phyloP scores from a whole-genome alignment of 92 coral and sea anemone genomes.

The Zoanthus sansibaricus region DNA sequence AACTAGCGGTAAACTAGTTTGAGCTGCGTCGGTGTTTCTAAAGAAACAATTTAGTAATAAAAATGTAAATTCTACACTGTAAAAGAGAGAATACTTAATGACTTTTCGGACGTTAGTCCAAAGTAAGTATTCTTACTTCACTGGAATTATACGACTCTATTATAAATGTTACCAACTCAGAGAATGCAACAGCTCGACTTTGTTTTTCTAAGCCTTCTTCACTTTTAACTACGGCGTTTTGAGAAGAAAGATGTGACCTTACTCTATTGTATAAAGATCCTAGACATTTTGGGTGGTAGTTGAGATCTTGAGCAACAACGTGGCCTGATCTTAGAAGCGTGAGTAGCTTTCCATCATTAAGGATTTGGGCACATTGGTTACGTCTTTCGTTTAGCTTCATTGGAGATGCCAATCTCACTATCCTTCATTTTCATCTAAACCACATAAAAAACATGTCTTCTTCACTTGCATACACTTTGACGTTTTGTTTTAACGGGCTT shows the following conservation, averaged over 20 bases:
- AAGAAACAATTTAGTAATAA: too few species aligned
- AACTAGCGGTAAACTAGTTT: too few species aligned
- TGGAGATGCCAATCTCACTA: background rate
- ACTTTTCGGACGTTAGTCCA: too few species aligned
- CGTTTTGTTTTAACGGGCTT: background rate
- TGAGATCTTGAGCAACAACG: constrained; percentile 47
- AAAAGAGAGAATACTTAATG: too few species aligned
- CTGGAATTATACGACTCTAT: background rate
- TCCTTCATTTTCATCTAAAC: background rate
- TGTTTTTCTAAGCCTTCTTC: background rate
- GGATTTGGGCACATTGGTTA: constrained; percentile 29
- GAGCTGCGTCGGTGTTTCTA: too few species aligned
- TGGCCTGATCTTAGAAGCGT: constrained; percentile 60
- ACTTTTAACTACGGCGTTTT: background rate
- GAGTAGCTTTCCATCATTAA: constrained; percentile 59
- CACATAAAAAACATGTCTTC: too few species aligned
- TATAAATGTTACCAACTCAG: background rate
- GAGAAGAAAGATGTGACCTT: background rate
- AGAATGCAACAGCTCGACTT: background rate
- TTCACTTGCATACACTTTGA: background rate
- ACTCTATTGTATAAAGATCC: background rate
- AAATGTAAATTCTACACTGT: too few species aligned
- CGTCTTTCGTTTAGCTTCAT: background rate
- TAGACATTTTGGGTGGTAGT: constrained; percentile 40
- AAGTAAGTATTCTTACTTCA: too few species aligned